Conservation (phyloP, 2,113 vertebrate genomes). For the Hyla sarda region DNA sequence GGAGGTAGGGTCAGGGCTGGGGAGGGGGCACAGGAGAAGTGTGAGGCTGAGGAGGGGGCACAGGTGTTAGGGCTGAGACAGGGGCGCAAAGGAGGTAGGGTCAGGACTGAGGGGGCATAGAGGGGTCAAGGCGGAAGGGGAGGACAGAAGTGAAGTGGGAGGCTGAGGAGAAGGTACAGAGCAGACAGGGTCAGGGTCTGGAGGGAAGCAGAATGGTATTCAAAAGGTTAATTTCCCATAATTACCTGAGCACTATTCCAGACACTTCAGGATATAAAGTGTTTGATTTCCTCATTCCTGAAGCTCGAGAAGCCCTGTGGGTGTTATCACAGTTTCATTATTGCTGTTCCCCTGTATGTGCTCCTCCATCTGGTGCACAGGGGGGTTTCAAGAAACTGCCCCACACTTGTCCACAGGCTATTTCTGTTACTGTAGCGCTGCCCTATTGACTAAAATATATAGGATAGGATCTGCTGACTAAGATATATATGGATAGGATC, state of each 20-base stretch:
- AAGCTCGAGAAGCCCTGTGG: background rate
- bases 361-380: background rate
- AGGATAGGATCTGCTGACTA: too few relatives aligned
- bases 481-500: too few relatives aligned
- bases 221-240: background rate
- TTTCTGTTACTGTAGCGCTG: too few relatives aligned
- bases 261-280: background rate
- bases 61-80: background rate
- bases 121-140: background rate
- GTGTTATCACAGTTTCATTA: background rate
- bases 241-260: background rate
- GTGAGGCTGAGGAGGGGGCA: too few relatives aligned
- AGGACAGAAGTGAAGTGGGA: too few relatives aligned
- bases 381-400: background rate
- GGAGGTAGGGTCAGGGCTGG: background rate
- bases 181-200: too few relatives aligned
- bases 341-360: background rate
- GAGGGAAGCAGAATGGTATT: background rate
- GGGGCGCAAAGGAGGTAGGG: too few relatives aligned
- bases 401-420: too few relatives aligned
- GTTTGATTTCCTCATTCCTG: constrained; percentile 3
- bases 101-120: background rate
- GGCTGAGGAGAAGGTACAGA: too few relatives aligned
- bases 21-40: background rate
- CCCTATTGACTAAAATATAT: too few relatives aligned